Percentiles rank a stretch among this genome's conserved stretches.
Conservation (phyloP, 2,888 invertebrate species). For the Mythimna albipuncta region DNA sequence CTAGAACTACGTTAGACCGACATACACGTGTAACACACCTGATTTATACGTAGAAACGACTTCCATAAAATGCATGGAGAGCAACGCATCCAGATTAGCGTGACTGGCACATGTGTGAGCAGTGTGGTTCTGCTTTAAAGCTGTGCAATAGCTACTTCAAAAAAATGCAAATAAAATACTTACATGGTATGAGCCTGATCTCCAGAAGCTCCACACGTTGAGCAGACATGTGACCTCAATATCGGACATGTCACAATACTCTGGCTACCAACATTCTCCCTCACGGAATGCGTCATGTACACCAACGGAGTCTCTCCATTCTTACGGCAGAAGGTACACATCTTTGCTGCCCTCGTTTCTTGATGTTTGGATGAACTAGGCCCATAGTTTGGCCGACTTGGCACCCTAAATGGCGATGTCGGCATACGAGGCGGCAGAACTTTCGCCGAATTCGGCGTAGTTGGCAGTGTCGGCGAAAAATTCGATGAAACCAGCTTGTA, state of each 20-base stretch:
- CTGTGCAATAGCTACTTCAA: no score
- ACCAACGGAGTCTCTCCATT: conserved; percentile 85
- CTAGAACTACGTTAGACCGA: no score
- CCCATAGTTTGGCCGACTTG: conserved; percentile 27
- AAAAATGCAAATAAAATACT: conserved; percentile 66
- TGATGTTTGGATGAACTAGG: conserved; percentile 54
- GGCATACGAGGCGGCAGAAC: conserved; percentile 28
- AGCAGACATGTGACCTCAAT: conserved; percentile 81
- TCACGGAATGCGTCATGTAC: conserved; percentile 81
- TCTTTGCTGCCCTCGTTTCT: conserved; percentile 61
- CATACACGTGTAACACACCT: no score
- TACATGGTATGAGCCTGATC: conserved; percentile 87
- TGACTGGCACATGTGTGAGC: no score
- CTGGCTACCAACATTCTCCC: conserved; percentile 75
- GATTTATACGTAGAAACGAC: no score
- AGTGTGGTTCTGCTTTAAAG: no score
- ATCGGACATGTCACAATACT: conserved; percentile 84
- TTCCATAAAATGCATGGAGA: no score
- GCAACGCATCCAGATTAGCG: no score
- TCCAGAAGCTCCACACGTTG: conserved; percentile 80
- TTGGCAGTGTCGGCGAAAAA: conserved; percentile 39
- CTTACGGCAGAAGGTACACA: conserved; percentile 85
- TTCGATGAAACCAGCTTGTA: conserved; percentile 40
- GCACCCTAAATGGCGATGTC: conserved; percentile 33
- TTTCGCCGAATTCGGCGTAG: conserved; percentile 32